Base-by-base conservation (phyloP, 2,113 vertebrate species). In the Poeciliopsis occidentalis region DNA sequence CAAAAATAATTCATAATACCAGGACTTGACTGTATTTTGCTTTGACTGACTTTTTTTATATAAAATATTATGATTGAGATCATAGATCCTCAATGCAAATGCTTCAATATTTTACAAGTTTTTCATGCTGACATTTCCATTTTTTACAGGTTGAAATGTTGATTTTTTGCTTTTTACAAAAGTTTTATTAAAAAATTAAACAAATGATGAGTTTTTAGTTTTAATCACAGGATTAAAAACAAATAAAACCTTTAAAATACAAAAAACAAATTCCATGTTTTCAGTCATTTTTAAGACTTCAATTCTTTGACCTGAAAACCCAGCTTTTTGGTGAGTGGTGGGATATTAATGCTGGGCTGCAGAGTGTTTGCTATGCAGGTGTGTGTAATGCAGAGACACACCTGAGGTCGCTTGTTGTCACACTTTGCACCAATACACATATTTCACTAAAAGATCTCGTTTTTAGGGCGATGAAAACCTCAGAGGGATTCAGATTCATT, bases 401-500 rank as follows among this genome's bases (percentile, higher is more conserved):
- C 61, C 75, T 78, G 44, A 79, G 65, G 54, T 63, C 54, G 70
- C 75, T 77, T 86, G 76, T 79, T 37, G 65, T 87, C 88, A 83
- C 79, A 82, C 69, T 68, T 72, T 75, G 88, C 86, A 81, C 37
- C 17, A 73, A 76, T 8, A 67, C 88, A 87, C 87, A 82, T 89
- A 85, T 88, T 87, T 88, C 75, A 76, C 79, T 89, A 92, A 91
- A 90, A 85, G 81, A 90, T 69, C 91, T 89, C 24, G 69, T 91
- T 92, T 93, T 87, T 75, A 82, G 76, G 87, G 88, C 73, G 39
- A 34, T 76, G 51, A 64, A 83, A 62, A 87, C 74, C 91, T 92
- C 10, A 31, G 44, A 90, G 90, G 81, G 80, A 10, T n/a, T 57
- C 54, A 66, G 64, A 82, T 63, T 83, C 67, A 75, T 78, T 79